These are phyloP conservation scores for Temnothorax curvispinosus DNA, from an alignment of 1,140 invertebrate genomes.

Conservation along the genomic window DNA sequence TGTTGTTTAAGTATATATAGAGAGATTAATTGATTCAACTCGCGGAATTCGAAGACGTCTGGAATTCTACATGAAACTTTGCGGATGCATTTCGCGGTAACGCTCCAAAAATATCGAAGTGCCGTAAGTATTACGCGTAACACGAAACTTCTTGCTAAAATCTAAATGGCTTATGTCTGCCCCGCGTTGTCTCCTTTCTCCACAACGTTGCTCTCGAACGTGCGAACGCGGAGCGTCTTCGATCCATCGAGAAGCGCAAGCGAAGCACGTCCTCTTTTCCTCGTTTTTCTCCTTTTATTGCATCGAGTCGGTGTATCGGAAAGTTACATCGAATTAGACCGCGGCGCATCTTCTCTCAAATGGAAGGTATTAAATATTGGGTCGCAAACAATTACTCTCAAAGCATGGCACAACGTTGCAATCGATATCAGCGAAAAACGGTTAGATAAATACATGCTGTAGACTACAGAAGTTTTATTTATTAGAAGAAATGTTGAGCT, in stretches of 20 bases:
- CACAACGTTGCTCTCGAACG: neutral
- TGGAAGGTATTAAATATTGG: slow-evolving; percentile 35
- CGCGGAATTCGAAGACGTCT: neutral
- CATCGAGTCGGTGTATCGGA: slow-evolving; percentile 9
- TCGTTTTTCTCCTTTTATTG: neutral
- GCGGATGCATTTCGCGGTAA: neutral
- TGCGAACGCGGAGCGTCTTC: slow-evolving; percentile 11
- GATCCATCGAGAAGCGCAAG: slow-evolving; percentile 5
- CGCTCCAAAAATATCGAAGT: slow-evolving; percentile 18
- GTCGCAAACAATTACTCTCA: slow-evolving; percentile 12
- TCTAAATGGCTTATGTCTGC: slow-evolving; percentile 64
- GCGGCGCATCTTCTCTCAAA: neutral
- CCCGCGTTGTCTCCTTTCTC: slow-evolving; percentile 17
- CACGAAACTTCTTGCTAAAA: slow-evolving; percentile 57
- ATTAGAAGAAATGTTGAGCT: neutral
- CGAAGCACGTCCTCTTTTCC: slow-evolving; percentile 6
- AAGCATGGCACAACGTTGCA: neutral
- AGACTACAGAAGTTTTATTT: neutral
- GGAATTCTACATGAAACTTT: slow-evolving; percentile 1
- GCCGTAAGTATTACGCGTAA: slow-evolving; percentile 38
- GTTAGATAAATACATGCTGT: neutral
- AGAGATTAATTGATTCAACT: neutral
- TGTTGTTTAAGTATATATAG: neutral
- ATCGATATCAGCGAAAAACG: neutral
- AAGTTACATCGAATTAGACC: slow-evolving; percentile 29